Evolutionary conservation across 2,888 invertebrate genomes (phyloP).

Genomic region (Andrena camellia): DNA sequence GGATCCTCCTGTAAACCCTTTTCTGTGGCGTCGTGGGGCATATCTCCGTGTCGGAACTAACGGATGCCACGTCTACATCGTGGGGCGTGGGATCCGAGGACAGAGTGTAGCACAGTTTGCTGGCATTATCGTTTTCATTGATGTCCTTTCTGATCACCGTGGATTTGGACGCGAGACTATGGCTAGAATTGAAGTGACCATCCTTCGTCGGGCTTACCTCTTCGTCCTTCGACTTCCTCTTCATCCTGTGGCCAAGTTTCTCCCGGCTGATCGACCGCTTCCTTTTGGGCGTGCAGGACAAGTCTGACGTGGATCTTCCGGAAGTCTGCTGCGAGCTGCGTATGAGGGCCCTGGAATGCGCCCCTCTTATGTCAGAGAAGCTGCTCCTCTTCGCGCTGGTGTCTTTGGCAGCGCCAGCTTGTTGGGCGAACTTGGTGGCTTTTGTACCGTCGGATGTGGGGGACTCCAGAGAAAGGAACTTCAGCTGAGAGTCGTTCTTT

Average conservation of each 20-base stretch:
- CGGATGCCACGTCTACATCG: neutral
- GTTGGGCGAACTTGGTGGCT: neutral
- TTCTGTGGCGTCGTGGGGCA: neutral
- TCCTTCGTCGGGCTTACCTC: neutral
- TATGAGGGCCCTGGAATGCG: neutral
- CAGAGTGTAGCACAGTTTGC: neutral
- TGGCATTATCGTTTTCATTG: neutral
- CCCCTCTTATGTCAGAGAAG: constrained; percentile 17
- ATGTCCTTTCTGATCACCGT: neutral
- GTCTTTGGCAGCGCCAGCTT: neutral
- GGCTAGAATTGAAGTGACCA: neutral
- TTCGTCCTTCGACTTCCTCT: neutral
- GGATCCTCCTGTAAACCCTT: constrained; percentile 24
- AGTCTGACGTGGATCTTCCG: neutral
- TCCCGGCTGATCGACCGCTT: constrained; percentile 5
- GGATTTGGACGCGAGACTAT: constrained; percentile 1
- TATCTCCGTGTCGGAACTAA: neutral
- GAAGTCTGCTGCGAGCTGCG: neutral
- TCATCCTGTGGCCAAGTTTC: neutral
- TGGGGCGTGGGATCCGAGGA: neutral
- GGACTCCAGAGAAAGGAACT: constrained; percentile 48
- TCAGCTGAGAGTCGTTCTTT: constrained; percentile 66
- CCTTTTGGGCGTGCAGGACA: neutral
- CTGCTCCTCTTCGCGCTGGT: neutral
- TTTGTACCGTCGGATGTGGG: constrained; percentile 8